Conservation (phyloP, 92 coral and sea anemone species). For the Epizoanthus scotinus region DNA sequence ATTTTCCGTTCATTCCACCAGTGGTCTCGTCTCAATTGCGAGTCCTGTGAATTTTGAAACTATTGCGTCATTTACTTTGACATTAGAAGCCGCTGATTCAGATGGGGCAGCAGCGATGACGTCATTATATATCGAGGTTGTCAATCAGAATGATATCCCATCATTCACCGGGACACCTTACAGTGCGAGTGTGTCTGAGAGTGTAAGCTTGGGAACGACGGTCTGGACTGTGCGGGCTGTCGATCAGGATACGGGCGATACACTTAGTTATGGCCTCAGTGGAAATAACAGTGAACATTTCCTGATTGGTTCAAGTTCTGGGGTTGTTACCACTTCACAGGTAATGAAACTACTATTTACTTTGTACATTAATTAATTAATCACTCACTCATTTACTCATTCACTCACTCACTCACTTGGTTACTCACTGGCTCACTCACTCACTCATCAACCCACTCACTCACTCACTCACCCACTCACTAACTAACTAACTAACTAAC, state of each 20-base stretch:
- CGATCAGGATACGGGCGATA: conserved; percentile 53
- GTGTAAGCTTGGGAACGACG: conserved; percentile 39
- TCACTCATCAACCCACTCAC: too few relatives aligned
- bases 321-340: conserved; percentile 45
- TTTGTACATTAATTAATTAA: not conserved
- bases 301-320: conserved; percentile 44
- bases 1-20: conserved; percentile 42
- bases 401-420: too few relatives aligned
- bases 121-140: conserved; percentile 52
- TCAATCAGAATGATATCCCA: conserved; percentile 68
- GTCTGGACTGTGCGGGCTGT: conserved; percentile 53
- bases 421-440: too few relatives aligned
- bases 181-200: conserved; percentile 50
- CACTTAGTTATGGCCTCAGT: conserved; percentile 38
- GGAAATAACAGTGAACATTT: conserved; percentile 40
- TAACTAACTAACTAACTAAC: too few relatives aligned
- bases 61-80: conserved; percentile 54
- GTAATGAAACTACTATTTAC: conserved; percentile 2
- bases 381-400: too few relatives aligned
- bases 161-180: conserved; percentile 59
- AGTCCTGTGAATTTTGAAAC: conserved; percentile 63
- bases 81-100: conserved; percentile 59
- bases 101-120: conserved; percentile 46
- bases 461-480: too few relatives aligned
- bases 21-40: conserved; percentile 41